These are phyloP conservation scores for Oithona nana DNA, from an alignment of 2,888 invertebrate species.

Conservation along the genomic window DNA sequence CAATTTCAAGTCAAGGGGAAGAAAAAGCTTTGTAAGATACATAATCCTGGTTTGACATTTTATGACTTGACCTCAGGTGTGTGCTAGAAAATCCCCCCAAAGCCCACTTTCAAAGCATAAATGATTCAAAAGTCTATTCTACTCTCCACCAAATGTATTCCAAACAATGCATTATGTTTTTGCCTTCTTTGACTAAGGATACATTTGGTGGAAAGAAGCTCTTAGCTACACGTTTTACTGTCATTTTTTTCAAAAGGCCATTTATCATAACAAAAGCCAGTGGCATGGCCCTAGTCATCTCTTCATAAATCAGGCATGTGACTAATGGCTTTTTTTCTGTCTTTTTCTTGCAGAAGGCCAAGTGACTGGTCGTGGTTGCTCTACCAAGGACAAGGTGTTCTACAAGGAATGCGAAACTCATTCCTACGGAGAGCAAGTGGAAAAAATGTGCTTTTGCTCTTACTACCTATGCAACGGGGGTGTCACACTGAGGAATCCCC, in stretches of 20 bases:
- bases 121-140: too few relatives aligned
- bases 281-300: not conserved
- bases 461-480: constrained; percentile 12
- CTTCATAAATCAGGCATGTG: not conserved
- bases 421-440: constrained; percentile 5
- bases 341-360: constrained; percentile 13
- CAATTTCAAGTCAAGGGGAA: too few relatives aligned
- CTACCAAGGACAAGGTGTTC: constrained; percentile 17
- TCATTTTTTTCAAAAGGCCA: not conserved
- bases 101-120: too few relatives aligned
- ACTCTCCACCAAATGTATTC: too few relatives aligned
- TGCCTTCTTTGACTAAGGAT: too few relatives aligned
- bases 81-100: too few relatives aligned
- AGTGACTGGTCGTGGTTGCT: constrained; percentile 16
- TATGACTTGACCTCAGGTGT: too few relatives aligned
- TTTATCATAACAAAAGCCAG: not conserved
- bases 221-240: too few relatives aligned
- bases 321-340: not conserved
- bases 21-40: too few relatives aligned
- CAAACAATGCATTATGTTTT: too few relatives aligned
- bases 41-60: too few relatives aligned
- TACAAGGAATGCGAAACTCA: constrained; percentile 17
- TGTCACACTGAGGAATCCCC: not conserved
- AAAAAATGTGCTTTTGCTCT: constrained; percentile 16
- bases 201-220: not conserved